Percentiles rank a stretch among this genome's conserved stretches.
These are phyloP conservation scores for Sarcophilus harrisii DNA, from an alignment of 2,797 vertebrate genomes.

Conservation along the genomic window DNA sequence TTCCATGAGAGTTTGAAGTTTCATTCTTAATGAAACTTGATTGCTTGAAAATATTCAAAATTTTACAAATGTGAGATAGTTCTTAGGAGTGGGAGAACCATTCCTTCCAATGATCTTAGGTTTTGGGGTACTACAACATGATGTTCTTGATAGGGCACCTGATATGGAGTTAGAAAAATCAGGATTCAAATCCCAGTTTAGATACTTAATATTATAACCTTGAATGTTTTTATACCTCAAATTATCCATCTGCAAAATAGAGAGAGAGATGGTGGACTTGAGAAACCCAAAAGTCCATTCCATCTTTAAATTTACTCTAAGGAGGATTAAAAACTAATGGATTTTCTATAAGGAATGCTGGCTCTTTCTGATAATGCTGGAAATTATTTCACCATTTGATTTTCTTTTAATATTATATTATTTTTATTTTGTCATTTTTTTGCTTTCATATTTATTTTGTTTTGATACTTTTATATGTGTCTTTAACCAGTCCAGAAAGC, in stretches of 20 bases:
- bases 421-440: neutral
- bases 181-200: neutral
- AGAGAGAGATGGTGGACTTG: neutral
- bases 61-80: neutral
- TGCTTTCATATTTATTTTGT: neutral
- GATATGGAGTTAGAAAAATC: neutral
- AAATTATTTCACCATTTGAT: neutral
- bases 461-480: neutral
- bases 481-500: neutral
- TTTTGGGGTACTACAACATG: neutral
- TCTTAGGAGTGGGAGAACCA: neutral
- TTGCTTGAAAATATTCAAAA: conserved; percentile 61
- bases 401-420: neutral
- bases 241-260: neutral
- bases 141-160: neutral
- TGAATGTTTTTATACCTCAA: neutral
- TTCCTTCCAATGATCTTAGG: neutral
- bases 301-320: neutral
- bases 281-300: neutral
- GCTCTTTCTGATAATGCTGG: neutral
- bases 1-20: conserved; percentile 58
- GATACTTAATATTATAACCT: neutral
- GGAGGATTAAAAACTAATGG: neutral
- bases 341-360: neutral
- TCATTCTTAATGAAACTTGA: conserved; percentile 48